A percentile compares a stretch with the other conserved stretches of the same genome.
phyloP scores from a whole-genome alignment of 2,888 invertebrate species.

The Xylota sylvarum region DNA sequence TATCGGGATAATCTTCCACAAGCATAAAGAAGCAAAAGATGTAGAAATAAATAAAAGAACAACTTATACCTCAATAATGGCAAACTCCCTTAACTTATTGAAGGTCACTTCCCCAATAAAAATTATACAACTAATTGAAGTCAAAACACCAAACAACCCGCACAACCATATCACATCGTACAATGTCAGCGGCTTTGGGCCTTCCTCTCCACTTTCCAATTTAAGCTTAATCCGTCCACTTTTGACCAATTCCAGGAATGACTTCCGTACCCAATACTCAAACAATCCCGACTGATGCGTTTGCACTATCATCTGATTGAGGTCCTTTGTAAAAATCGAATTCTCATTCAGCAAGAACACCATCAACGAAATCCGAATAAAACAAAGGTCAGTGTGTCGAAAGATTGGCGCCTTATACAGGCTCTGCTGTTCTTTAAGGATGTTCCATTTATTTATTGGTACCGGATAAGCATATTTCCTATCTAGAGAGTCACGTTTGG shows the following conservation, averaged over 20 bases:
- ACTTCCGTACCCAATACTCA: constrained; percentile 11
- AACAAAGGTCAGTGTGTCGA: constrained; percentile 16
- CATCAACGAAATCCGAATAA: constrained; percentile 3
- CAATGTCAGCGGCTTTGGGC: neutral
- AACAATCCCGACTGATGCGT: constrained; percentile 33
- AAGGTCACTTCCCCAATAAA: neutral
- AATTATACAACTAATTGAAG: neutral
- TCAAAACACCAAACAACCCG: neutral
- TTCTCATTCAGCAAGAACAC: constrained; percentile 35
- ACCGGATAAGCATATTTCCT: constrained; percentile 20
- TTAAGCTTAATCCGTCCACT: constrained; percentile 5
- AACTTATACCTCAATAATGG: no score
- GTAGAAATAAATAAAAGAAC: no score
- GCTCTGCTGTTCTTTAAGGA: constrained; percentile 29
- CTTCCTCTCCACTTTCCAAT: neutral
- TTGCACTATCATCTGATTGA: constrained; percentile 1
- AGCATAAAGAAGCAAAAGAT: no score
- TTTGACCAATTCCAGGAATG: constrained; percentile 35
- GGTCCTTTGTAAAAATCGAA: constrained; percentile 8
- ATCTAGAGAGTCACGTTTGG: neutral
- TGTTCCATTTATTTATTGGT: constrained; percentile 40
- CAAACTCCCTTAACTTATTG: neutral
- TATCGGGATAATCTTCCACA: no score
- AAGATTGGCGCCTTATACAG: constrained; percentile 10
- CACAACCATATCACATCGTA: neutral